These are phyloP conservation scores for Propsilocerus akamusi DNA, from an alignment of 1,140 invertebrate species.

Conservation along the genomic window DNA sequence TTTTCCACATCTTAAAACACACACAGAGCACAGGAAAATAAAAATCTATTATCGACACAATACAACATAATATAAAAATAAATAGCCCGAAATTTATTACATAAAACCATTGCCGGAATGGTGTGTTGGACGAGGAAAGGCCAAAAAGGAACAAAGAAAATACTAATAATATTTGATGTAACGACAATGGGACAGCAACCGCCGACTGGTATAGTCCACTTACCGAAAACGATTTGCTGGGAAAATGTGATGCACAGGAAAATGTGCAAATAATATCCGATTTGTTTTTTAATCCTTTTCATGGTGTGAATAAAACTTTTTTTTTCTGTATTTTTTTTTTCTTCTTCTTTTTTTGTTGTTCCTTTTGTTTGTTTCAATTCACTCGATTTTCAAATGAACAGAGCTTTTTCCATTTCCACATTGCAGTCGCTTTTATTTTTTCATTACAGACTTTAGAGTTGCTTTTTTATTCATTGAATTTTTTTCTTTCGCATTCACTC, in stretches of 20 bases:
- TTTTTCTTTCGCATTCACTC: too few species aligned
- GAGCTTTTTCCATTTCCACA: background rate
- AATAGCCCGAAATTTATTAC: background rate
- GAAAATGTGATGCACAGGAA: background rate
- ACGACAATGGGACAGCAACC: too few species aligned
- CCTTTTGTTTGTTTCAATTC: background rate
- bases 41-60: background rate
- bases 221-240: background rate
- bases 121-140: too few species aligned
- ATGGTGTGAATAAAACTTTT: background rate
- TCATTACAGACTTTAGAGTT: background rate
- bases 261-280: background rate
- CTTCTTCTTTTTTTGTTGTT: background rate
- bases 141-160: too few species aligned
- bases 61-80: background rate
- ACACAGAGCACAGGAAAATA: background rate
- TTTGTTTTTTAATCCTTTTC: background rate
- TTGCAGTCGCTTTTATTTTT: background rate
- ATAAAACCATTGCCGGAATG: too few species aligned
- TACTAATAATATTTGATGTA: too few species aligned
- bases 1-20: background rate
- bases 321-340: background rate
- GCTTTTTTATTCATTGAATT: background rate
- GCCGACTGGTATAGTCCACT: too few species aligned
- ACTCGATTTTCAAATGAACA: background rate